Percentiles rank a stretch among this genome's conserved stretches.
phyloP scores from a whole-genome alignment of 2,113 vertebrate genomes.

The sheep (Ovis aries) region ARS-UI_Ramb_v3.0 NC_056057.1:31374501-31375000 shows the following conservation, averaged over 20 bases:
- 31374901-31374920: not conserved
- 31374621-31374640: conserved; percentile 85
- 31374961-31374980: not conserved
- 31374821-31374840: not conserved
- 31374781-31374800: not conserved
- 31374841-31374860: not conserved
- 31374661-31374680: conserved; percentile 80
- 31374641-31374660: conserved; percentile 82
- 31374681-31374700: conserved; percentile 86
- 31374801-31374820: not conserved
- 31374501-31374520: not conserved
- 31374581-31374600: conserved; percentile 62
- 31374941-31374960: not conserved
- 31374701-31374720: conserved; percentile 88
- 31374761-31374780: conserved; percentile 71
- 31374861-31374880: not conserved
- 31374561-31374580: not conserved
- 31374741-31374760: conserved; percentile 87
- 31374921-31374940: not conserved
- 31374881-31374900: not conserved
- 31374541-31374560: not conserved
- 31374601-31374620: conserved; percentile 81
- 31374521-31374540: not conserved
- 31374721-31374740: conserved; percentile 85
- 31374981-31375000: not conserved